phyloP scores from a whole-genome alignment of 2,797 vertebrate genomes.

The Sarcophilus harrisii region DNA sequence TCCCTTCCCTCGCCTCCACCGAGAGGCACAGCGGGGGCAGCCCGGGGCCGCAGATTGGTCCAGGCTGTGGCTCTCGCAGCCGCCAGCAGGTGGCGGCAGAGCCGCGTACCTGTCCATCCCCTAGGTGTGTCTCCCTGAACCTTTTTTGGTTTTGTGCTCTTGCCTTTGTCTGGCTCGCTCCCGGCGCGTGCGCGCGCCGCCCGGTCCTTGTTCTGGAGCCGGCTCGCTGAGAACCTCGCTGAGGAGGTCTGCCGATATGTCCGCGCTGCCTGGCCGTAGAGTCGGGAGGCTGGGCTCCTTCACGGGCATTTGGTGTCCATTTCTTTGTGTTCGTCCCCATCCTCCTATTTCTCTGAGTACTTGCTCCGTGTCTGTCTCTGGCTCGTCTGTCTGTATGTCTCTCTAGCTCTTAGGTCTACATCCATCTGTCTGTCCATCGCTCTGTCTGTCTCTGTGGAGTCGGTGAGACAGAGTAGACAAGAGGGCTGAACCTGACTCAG shows the following conservation, averaged over 20 bases:
- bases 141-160: background rate
- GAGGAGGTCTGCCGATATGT: background rate
- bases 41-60: background rate
- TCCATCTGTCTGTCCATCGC: background rate
- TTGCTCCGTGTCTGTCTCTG: no score
- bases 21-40: no score
- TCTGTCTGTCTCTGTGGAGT: background rate
- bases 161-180: background rate
- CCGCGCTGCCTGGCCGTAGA: background rate
- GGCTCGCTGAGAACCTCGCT: background rate
- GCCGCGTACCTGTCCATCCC: background rate
- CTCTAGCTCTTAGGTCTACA: background rate
- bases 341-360: background rate
- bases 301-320: background rate
- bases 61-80: background rate
- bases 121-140: background rate
- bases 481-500: background rate
- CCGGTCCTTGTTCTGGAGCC: background rate
- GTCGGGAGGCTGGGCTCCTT: background rate
- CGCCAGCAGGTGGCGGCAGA: constrained; percentile 48
- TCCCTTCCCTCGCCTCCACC: rapidly evolving
- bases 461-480: background rate
- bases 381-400: background rate
- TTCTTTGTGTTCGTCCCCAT: background rate
- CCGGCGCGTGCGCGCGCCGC: background rate